A percentile compares a stretch with the other conserved stretches of the same genome.
Evolutionary conservation across 2,888 invertebrate species (phyloP).

Genomic region (Elmis aenea): DNA sequence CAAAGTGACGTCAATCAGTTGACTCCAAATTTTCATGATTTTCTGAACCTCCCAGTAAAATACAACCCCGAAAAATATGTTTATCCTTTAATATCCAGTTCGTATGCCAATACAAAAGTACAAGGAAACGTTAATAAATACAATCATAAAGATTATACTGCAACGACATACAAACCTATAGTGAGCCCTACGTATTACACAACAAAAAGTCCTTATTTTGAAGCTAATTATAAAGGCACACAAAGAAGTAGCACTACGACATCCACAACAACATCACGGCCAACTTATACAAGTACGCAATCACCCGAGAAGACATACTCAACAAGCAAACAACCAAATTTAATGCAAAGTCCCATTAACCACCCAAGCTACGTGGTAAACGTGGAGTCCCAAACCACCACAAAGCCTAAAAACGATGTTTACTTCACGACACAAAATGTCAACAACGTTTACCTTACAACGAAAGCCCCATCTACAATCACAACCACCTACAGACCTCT

Average conservation of each 20-base stretch:
- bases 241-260: constrained; percentile 21
- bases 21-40: constrained; percentile 63
- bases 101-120: constrained; percentile 67
- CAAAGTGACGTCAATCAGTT: constrained; percentile 60
- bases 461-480: constrained; percentile 22
- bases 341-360: constrained; percentile 38
- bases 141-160: constrained; percentile 45
- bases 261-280: constrained; percentile 29
- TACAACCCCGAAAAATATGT: constrained; percentile 65
- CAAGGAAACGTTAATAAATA: constrained; percentile 59
- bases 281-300: constrained; percentile 28
- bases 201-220: constrained; percentile 31
- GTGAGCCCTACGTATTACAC: constrained; percentile 41
- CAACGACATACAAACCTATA: constrained; percentile 40
- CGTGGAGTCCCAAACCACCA: constrained; percentile 1
- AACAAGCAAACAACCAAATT: constrained; percentile 34
- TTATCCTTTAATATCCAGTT: constrained; percentile 64
- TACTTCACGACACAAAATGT: constrained; percentile 33
- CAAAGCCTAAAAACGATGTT: constrained; percentile 23
- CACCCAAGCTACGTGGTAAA: constrained; percentile 37
- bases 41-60: constrained; percentile 61
- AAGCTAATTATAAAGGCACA: constrained; percentile 17
- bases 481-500: constrained; percentile 42
- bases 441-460: constrained; percentile 23
- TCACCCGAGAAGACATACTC: too few relatives aligned